These are phyloP conservation scores for Struthio camelus DNA, from an alignment of 2,113 vertebrate species.

Conservation along the genomic window DNA sequence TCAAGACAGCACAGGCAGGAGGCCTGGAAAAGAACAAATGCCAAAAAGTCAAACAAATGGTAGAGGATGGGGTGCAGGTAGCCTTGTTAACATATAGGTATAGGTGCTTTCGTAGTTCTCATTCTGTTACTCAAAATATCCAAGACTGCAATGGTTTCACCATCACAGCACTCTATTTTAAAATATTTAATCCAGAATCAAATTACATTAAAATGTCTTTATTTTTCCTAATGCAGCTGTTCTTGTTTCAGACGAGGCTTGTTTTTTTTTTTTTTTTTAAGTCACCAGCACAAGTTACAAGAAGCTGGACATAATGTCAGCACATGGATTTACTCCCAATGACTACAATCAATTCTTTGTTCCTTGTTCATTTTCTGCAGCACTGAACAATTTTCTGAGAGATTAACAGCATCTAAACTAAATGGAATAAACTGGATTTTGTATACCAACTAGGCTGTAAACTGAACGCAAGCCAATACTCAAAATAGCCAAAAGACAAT, in stretches of 20 bases:
- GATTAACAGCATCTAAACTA: conserved; percentile 1
- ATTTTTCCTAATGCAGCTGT: not conserved
- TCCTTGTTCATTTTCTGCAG: not conserved
- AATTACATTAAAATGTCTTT: not conserved
- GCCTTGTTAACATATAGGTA: not conserved
- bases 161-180: not conserved
- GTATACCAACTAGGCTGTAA: not conserved
- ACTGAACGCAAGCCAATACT: not conserved
- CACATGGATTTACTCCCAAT: not conserved
- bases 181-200: not conserved
- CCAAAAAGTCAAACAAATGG: not conserved
- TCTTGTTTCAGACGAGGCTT: not conserved
- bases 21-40: not conserved
- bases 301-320: not conserved
- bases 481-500: not conserved
- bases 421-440: not conserved
- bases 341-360: not conserved
- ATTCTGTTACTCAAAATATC: not conserved
- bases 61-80: not conserved
- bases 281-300: not conserved
- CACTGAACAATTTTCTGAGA: not conserved
- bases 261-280: not conserved
- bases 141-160: not conserved
- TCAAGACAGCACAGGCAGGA: fast-evolving
- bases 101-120: not conserved